phyloP scores from a whole-genome alignment of 2,888 invertebrate genomes.

The Polylopha cassiicola region DNA sequence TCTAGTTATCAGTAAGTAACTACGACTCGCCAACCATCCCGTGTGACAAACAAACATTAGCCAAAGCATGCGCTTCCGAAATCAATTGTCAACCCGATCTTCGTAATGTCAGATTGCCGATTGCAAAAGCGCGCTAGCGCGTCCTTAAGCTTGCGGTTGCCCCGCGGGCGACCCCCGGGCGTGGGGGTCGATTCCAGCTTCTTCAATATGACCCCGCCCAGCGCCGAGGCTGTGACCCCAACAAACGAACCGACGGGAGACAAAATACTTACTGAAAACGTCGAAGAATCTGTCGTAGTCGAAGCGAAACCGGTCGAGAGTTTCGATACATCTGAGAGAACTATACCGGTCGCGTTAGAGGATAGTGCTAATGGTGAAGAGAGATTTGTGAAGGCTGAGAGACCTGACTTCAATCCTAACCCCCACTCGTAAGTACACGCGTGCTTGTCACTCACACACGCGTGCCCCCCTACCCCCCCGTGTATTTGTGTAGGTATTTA shows the following conservation, averaged over 20 bases:
- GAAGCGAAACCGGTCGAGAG: slow-evolving; percentile 23
- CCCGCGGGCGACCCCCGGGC: slow-evolving; percentile 63
- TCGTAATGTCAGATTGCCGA: slow-evolving; percentile 69
- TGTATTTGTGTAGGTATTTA: no score
- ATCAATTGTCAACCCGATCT: slow-evolving; percentile 26
- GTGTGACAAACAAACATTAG: slow-evolving; percentile 20
- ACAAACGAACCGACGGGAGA: slow-evolving; percentile 33
- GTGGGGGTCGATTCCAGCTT: slow-evolving; percentile 57
- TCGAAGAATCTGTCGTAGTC: slow-evolving; percentile 27
- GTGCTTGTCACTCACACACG: slow-evolving; percentile 43
- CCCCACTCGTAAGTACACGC: slow-evolving; percentile 74
- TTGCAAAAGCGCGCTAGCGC: slow-evolving; percentile 66
- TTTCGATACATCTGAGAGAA: slow-evolving; percentile 18
- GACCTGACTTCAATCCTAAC: slow-evolving; percentile 63
- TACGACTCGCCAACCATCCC: slow-evolving; percentile 22
- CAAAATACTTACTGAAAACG: slow-evolving; percentile 32
- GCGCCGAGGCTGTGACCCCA: slow-evolving; percentile 63
- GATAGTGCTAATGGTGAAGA: slow-evolving; percentile 31
- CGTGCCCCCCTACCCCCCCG: slow-evolving; percentile 36
- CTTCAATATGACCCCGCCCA: slow-evolving; percentile 70
- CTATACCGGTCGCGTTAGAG: slow-evolving; percentile 23
- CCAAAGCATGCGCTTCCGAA: slow-evolving; percentile 21
- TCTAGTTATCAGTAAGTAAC: slow-evolving; percentile 23
- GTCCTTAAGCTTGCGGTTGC: slow-evolving; percentile 61
- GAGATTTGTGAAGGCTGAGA: slow-evolving; percentile 49